Conservation (phyloP, 1,140 invertebrate species). For the Drosophila burlai region DNA sequence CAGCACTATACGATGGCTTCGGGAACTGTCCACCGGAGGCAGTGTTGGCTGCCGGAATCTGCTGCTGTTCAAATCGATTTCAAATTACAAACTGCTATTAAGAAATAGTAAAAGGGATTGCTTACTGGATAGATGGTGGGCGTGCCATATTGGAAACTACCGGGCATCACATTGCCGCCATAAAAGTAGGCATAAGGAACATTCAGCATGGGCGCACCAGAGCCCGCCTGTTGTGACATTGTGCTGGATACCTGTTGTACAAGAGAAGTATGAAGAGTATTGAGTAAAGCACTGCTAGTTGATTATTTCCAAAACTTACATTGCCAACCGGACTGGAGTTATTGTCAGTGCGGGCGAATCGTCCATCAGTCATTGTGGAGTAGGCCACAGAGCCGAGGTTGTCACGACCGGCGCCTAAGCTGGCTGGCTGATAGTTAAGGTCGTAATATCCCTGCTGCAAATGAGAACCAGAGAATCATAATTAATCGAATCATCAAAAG, state of each 20-base stretch:
- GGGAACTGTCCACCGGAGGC: slow-evolving; percentile 89
- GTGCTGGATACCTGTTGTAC: slow-evolving; percentile 87
- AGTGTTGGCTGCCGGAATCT: slow-evolving; percentile 89
- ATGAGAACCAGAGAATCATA: background rate
- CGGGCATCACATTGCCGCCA: slow-evolving; percentile 88
- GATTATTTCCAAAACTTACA: slow-evolving; percentile 54
- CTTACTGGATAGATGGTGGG: slow-evolving; percentile 89
- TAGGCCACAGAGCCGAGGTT: slow-evolving; percentile 90
- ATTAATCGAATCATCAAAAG: slow-evolving; percentile 17
- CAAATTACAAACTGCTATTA: background rate
- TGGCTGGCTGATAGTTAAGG: slow-evolving; percentile 89
- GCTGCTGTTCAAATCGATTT: slow-evolving; percentile 79
- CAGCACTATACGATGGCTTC: slow-evolving; percentile 89
- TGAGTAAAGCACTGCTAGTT: background rate
- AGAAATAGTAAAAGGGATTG: background rate
- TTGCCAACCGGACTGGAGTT: slow-evolving; percentile 91
- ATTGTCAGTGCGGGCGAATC: slow-evolving; percentile 92
- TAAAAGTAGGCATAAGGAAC: slow-evolving; percentile 90
- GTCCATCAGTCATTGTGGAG: slow-evolving; percentile 89
- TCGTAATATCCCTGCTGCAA: slow-evolving; percentile 88
- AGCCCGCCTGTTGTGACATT: slow-evolving; percentile 89
- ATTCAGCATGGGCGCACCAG: slow-evolving; percentile 84
- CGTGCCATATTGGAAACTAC: slow-evolving; percentile 91
- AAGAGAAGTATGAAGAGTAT: background rate
- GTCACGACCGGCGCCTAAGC: slow-evolving; percentile 88